A percentile compares a stretch with the other conserved stretches of the same genome.
Conservation (phyloP, 2,113 vertebrate genomes). For the Pagrus major region DNA sequence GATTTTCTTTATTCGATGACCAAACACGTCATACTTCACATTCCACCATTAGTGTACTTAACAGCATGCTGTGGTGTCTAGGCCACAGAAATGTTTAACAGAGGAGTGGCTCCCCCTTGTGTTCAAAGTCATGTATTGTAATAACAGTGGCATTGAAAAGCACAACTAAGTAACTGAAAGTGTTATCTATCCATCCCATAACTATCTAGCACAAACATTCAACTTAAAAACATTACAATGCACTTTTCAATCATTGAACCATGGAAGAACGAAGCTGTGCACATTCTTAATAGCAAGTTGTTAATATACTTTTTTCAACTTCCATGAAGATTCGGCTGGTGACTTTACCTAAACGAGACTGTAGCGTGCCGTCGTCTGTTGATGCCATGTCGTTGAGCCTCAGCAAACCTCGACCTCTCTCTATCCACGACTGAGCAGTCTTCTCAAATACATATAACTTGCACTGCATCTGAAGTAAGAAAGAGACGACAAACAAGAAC, state of each 20-base stretch:
- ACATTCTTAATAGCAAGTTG: neutral
- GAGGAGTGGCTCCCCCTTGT: slow-evolving; percentile 58
- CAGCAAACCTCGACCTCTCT: slow-evolving; percentile 95
- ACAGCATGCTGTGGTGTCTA: neutral
- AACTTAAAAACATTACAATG: neutral
- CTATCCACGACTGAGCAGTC: slow-evolving; percentile 97
- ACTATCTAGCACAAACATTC: neutral
- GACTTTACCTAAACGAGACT: slow-evolving; percentile 92
- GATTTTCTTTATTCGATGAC: neutral
- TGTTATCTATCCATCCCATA: neutral
- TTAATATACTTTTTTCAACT: neutral
- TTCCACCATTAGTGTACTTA: neutral
- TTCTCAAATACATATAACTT: slow-evolving; percentile 99
- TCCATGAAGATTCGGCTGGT: neutral
- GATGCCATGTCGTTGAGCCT: slow-evolving; percentile 99
- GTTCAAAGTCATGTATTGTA: slow-evolving; percentile 15
- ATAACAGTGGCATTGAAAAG: neutral
- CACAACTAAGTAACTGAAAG: neutral
- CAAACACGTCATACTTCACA: neutral
- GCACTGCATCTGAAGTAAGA: slow-evolving; percentile 91
- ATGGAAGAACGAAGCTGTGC: neutral
- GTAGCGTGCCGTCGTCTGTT: slow-evolving; percentile 92
- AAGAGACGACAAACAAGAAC: neutral
- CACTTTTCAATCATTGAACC: neutral
- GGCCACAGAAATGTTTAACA: neutral